Evolutionary conservation across 1,140 invertebrate species (phyloP).

Genomic region (Macrosteles quadrilineatus): DNA sequence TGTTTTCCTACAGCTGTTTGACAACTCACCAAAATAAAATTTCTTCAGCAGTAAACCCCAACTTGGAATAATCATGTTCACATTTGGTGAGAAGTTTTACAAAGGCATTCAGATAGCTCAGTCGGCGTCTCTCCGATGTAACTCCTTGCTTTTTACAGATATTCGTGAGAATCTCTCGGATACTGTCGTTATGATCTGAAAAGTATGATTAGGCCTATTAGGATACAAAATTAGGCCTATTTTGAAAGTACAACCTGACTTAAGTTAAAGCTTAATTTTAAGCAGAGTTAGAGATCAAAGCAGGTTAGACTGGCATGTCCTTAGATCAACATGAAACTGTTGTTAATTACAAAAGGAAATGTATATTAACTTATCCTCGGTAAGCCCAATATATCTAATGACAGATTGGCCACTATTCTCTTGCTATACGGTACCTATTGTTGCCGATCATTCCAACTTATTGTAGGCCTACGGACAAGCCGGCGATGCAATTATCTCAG

Average conservation of each 20-base stretch:
- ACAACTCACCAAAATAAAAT: conserved; percentile 84
- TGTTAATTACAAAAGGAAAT: background rate
- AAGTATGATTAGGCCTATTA: no score
- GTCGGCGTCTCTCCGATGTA: conserved; percentile 62
- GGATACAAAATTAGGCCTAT: background rate
- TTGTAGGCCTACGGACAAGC: no score
- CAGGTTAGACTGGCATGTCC: background rate
- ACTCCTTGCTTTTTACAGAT: conserved; percentile 59
- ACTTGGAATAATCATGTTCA: conserved; percentile 57
- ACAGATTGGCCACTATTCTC: no score
- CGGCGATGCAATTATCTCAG: no score
- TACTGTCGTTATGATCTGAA: conserved; percentile 59
- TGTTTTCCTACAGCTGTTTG: no score
- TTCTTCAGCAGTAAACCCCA: conserved; percentile 74
- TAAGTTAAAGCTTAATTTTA: background rate
- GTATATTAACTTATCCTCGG: background rate
- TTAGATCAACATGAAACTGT: background rate
- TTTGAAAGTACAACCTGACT: background rate
- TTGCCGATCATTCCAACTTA: no score
- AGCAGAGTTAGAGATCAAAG: background rate
- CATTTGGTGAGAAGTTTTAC: conserved; percentile 72
- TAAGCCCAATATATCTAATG: no score
- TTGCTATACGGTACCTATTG: no score
- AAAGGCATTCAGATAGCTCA: conserved; percentile 80
- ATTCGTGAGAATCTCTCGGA: conserved; percentile 62